Percentiles rank a stretch among this genome's conserved stretches.
Conservation (phyloP, 2,888 invertebrate species). For the Drosophila subsilvestris region DNA sequence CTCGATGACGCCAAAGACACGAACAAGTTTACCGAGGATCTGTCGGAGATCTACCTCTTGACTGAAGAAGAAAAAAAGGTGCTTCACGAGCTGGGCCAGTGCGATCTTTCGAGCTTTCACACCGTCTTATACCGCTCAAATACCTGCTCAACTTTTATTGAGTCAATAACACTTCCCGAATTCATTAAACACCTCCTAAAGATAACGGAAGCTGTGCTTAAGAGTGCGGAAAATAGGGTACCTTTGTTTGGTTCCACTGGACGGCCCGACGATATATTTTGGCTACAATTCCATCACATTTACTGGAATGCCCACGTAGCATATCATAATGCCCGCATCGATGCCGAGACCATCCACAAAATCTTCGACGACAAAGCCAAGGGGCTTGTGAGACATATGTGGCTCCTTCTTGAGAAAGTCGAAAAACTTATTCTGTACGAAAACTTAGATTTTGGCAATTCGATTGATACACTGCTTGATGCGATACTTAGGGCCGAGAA, state of each 20-base stretch:
- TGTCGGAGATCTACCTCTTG: background rate
- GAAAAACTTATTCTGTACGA: background rate
- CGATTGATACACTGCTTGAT: background rate
- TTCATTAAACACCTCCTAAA: no score
- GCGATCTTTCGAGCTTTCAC: background rate
- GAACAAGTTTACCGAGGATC: background rate
- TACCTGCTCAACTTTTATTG: background rate
- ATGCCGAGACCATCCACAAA: accelerated
- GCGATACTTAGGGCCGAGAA: background rate
- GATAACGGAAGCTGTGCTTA: background rate
- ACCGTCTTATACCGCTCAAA: background rate
- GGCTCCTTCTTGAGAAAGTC: background rate
- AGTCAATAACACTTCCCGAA: accelerated
- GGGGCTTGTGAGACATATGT: background rate
- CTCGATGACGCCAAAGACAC: background rate
- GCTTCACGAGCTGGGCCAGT: background rate
- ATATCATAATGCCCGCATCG: background rate
- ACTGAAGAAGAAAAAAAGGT: background rate
- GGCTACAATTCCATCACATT: background rate
- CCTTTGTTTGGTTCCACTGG: no score
- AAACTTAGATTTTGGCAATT: background rate
- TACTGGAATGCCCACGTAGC: background rate
- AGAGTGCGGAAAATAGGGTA: background rate
- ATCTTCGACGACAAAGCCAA: accelerated
- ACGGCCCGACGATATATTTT: background rate